Conservation (phyloP, 2,888 invertebrate genomes). For the Lamellibrachia columna region DNA sequence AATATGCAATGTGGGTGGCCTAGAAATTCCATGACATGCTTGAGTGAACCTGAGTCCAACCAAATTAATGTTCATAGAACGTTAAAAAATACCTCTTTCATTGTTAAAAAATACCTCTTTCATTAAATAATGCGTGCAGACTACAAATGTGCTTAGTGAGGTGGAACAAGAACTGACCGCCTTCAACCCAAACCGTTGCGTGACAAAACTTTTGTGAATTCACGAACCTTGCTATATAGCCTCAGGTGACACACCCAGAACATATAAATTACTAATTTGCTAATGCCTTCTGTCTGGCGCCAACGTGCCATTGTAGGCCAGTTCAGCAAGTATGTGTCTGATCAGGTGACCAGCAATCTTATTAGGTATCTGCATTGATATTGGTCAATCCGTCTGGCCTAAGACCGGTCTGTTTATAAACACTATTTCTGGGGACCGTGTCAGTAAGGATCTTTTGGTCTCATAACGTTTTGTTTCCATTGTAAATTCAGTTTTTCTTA, state of each 20-base stretch:
- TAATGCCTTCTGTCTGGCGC: neutral
- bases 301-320: neutral
- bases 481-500: neutral
- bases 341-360: neutral
- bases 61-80: neutral
- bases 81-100: neutral
- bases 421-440: neutral
- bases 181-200: neutral
- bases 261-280: neutral
- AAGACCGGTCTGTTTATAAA: neutral
- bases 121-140: neutral
- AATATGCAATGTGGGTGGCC: neutral
- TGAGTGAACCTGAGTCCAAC: neutral
- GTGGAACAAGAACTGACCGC: neutral
- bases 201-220: neutral
- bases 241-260: neutral
- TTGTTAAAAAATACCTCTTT: neutral
- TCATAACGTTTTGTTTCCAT: neutral
- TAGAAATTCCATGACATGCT: neutral
- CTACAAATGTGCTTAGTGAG: neutral
- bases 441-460: neutral
- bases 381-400: constrained; percentile 9
- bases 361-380: neutral
- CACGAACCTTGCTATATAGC: neutral
- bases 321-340: neutral